A percentile compares a stretch with the other conserved stretches of the same genome.
phyloP scores from a whole-genome alignment of 2,113 vertebrate genomes.

The Cnemophilus loriae region DNA sequence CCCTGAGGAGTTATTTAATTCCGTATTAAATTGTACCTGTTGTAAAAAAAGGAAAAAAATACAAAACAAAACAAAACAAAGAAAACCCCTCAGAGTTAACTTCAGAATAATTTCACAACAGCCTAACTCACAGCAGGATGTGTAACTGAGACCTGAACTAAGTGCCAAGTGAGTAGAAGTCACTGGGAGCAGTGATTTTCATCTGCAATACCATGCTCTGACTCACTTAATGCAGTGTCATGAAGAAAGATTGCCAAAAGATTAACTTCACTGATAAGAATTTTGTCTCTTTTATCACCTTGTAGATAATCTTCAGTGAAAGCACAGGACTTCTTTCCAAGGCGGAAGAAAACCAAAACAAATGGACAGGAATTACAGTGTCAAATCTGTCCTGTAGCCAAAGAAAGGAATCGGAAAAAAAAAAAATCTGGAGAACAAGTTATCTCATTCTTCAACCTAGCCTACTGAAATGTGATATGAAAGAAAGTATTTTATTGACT shows the following conservation, averaged over 20 bases:
- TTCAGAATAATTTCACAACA: not conserved
- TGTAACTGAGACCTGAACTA: not conserved
- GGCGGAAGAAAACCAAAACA: not conserved
- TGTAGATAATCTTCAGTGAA: not conserved
- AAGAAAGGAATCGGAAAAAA: not conserved
- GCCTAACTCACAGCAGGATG: not conserved
- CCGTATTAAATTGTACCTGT: not conserved
- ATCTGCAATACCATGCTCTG: not conserved
- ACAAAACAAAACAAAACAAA: not conserved
- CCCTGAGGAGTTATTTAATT: not conserved
- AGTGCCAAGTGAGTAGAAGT: not conserved
- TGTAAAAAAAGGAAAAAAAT: not conserved
- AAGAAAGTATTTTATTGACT: not conserved
- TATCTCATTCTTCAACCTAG: not conserved
- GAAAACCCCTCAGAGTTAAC: not conserved
- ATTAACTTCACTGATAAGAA: not conserved
- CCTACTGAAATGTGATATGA: not conserved
- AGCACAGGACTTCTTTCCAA: not conserved
- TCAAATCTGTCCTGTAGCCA: not conserved
- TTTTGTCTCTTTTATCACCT: not conserved
- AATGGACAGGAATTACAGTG: not conserved
- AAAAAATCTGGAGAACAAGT: not conserved
- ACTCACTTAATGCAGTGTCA: not conserved
- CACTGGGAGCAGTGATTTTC: not conserved
- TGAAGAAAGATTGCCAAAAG: not conserved